Percentiles rank a stretch among this genome's conserved stretches.
These are phyloP conservation scores for Periparus ater DNA, from an alignment of 2,797 vertebrate species.

Conservation along the genomic window DNA sequence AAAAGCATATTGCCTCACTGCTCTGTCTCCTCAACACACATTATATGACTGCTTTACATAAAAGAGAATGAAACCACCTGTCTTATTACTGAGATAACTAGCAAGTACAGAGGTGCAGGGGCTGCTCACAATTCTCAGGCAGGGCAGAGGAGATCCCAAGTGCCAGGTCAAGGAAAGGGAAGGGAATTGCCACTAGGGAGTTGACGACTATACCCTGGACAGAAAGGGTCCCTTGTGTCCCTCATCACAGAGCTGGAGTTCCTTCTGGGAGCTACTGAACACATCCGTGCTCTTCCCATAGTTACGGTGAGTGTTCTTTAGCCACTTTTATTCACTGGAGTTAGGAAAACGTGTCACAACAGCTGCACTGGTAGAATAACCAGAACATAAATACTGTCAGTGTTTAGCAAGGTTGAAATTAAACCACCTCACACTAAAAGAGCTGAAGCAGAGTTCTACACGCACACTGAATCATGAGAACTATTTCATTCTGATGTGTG, in stretches of 20 bases:
- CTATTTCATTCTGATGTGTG: background rate
- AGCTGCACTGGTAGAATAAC: slow-evolving; percentile 2
- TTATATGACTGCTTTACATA: background rate
- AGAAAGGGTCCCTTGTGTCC: background rate
- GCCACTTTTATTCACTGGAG: background rate
- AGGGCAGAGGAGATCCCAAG: background rate
- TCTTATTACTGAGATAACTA: background rate
- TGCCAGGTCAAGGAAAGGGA: background rate
- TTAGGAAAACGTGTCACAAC: background rate
- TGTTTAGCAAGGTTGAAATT: slow-evolving; percentile 4
- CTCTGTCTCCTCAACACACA: background rate
- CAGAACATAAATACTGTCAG: background rate
- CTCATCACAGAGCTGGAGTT: background rate
- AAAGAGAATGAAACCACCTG: background rate
- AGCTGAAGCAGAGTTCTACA: background rate
- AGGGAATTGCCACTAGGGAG: background rate
- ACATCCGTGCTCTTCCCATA: background rate
- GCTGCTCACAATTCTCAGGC: background rate
- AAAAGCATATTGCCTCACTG: background rate
- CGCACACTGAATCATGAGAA: background rate
- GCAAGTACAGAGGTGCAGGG: background rate
- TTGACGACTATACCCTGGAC: background rate
- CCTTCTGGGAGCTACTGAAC: background rate
- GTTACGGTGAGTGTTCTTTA: background rate
- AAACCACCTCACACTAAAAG: background rate